These are phyloP conservation scores for Ceyx cyanopectus DNA, from an alignment of 2,113 vertebrate species.

Conservation along the genomic window DNA sequence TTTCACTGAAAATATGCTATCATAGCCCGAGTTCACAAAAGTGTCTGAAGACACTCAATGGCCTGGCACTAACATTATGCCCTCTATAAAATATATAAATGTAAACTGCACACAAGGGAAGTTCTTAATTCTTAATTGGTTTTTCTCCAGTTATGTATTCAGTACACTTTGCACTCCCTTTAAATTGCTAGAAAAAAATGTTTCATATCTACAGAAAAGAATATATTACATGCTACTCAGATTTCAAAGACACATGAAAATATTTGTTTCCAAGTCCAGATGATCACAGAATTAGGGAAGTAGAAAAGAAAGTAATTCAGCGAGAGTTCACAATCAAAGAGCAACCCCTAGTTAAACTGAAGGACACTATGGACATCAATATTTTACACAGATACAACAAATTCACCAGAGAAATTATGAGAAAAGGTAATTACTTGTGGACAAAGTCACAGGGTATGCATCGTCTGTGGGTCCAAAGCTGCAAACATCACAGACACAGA, in stretches of 20 bases:
- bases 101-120: neutral
- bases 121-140: neutral
- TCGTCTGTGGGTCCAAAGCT: fast-evolving
- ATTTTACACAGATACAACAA: neutral
- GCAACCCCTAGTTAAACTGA: neutral
- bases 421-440: neutral
- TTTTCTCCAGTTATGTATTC: neutral
- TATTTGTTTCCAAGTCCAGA: neutral
- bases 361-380: neutral
- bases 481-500: neutral
- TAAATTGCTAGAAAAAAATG: neutral
- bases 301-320: neutral
- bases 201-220: neutral
- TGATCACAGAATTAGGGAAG: neutral
- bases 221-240: neutral
- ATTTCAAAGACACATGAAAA: neutral
- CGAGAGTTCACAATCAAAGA: neutral
- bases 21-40: neutral
- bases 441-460: neutral
- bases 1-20: slow-evolving; percentile 46
- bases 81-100: neutral
- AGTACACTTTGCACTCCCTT: neutral
- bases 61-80: neutral
- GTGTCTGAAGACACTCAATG: neutral
- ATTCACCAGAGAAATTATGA: neutral